Evolutionary conservation across 1,140 invertebrate species (phyloP), one percentile per base, ranked within the genome.

Genomic region (Pachyrhynchus sulphureomaculatus): DNA sequence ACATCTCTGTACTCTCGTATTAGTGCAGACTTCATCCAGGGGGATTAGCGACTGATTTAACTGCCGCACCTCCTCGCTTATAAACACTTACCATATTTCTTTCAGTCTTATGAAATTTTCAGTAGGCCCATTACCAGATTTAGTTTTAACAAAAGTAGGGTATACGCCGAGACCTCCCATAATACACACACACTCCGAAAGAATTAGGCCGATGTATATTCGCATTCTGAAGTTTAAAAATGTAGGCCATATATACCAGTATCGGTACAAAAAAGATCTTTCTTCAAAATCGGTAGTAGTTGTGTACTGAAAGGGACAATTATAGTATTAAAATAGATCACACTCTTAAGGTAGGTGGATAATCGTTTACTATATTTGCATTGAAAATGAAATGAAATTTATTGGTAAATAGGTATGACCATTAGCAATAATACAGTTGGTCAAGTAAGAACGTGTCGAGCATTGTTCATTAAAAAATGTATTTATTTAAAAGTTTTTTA

Each of bases 141-240:
- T 83, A 12, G 91, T 83, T 49, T 86, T 81, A 1, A 85, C 82
- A 12, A 79, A 77, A 0, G 79, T 79, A 0, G 95, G 96, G 79
- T 98, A 98, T 2, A 90, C 91, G 6, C 96, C 96, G 2, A 98
- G 78, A 0, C 93, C 93, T 15, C 90, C 87, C 74, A 90, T 88
- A 13, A 92, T 92, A 73, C 93, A 96, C n/a, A 92, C 88, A 75
- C 90, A 92, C 76, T 98, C 95, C 0, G 94, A 90, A 13, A 98
- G 73, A 1, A 89, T 85, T 82, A 97, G 90, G 0, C 93, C 95
- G 18, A 87, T 85, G 72, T 95, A 98, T 45, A 99, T 88, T 53
- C 95, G 82, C 76, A 92, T 88, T 5, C 94, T 85, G 76, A 97
- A 96, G 45, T 85, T 86, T 20, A 91, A 85, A 74, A 98, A 98